These are phyloP conservation scores for Fissipunctia ypsillon DNA, from an alignment of 2,888 invertebrate genomes.

Conservation along the genomic window DNA sequence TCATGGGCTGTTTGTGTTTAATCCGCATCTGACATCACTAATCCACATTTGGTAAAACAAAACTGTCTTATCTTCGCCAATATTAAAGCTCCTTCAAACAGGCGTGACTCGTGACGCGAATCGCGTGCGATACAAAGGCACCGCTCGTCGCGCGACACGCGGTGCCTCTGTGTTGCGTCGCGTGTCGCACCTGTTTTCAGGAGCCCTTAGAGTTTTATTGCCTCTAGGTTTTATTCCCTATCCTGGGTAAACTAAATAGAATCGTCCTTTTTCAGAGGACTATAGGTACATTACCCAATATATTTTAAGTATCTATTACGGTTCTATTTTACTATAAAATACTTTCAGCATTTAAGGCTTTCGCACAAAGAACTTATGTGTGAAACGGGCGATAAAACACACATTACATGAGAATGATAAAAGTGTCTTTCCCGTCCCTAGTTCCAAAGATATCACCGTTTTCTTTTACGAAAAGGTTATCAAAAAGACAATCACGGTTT, in stretches of 20 bases:
- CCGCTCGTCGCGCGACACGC: too few relatives aligned
- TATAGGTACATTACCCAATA: neutral
- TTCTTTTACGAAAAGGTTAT: constrained; percentile 22
- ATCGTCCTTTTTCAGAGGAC: neutral
- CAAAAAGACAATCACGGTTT: constrained; percentile 2
- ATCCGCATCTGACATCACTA: too few relatives aligned
- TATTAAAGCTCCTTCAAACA: too few relatives aligned
- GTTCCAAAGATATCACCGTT: constrained; percentile 14
- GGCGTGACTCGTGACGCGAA: too few relatives aligned
- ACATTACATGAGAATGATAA: constrained; percentile 17
- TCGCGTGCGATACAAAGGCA: too few relatives aligned
- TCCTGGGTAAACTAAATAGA: too few relatives aligned
- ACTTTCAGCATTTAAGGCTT: neutral
- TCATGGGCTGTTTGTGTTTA: too few relatives aligned
- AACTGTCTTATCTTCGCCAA: neutral
- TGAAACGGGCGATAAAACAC: constrained; percentile 7
- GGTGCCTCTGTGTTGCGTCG: too few relatives aligned
- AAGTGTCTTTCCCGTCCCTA: neutral
- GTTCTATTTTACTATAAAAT: constrained; percentile 13
- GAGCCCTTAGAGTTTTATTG: too few relatives aligned
- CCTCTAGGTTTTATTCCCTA: too few relatives aligned
- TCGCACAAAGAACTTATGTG: neutral
- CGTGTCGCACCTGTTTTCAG: too few relatives aligned
- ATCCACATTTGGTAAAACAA: too few relatives aligned
- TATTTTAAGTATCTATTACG: neutral